These are phyloP conservation scores for Esperia sulphurella DNA, from an alignment of 2,888 invertebrate genomes.

Conservation along the genomic window DNA sequence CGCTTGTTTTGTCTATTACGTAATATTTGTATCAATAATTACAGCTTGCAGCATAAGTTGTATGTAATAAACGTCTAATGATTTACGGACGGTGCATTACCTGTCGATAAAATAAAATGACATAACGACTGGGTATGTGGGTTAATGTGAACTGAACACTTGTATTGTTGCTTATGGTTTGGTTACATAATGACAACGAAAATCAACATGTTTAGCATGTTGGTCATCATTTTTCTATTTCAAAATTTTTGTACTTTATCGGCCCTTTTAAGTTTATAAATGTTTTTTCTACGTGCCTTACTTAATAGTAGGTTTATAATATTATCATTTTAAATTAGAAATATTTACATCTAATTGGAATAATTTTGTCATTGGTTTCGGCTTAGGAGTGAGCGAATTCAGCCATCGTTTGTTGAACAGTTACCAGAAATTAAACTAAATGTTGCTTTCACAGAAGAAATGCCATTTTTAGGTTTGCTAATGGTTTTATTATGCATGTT, in stretches of 20 bases:
- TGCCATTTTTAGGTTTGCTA: neutral
- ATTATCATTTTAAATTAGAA: neutral
- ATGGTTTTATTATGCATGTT: slow-evolving; percentile 4
- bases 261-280: neutral
- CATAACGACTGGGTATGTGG: slow-evolving; percentile 26
- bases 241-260: neutral
- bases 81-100: slow-evolving; percentile 9
- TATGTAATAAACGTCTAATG: slow-evolving; percentile 1
- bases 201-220: neutral
- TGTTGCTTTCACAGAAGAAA: neutral
- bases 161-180: slow-evolving; percentile 15
- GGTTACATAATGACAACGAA: slow-evolving; percentile 10
- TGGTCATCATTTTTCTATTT: neutral
- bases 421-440: neutral
- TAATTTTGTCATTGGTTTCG: neutral
- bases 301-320: neutral
- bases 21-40: neutral
- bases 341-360: neutral
- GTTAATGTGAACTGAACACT: slow-evolving; percentile 34
- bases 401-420: neutral
- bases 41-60: neutral
- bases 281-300: neutral
- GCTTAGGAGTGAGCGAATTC: neutral
- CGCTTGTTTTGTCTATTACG: neutral
- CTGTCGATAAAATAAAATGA: slow-evolving; percentile 21